Evolutionary conservation across 2,113 vertebrate species (phyloP).

Genomic region (Struthio camelus): DNA sequence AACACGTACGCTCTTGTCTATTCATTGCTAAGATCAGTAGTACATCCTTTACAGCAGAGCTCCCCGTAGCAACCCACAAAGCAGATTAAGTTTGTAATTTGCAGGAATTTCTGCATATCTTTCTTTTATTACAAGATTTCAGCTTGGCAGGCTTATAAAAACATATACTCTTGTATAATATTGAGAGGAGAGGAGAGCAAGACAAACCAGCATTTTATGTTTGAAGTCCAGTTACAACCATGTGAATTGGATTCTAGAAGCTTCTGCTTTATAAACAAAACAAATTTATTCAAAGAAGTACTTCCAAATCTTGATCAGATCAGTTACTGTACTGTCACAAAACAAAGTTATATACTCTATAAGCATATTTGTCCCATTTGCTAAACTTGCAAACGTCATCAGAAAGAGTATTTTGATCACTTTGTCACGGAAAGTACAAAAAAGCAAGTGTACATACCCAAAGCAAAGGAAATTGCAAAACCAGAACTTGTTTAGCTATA

Average conservation of each 20-base stretch:
- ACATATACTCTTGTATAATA: neutral
- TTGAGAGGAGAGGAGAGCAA: neutral
- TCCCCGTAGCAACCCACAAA: constrained; percentile 3
- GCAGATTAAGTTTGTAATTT: neutral
- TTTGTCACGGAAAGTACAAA: neutral
- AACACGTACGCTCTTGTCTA: neutral
- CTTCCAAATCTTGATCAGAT: neutral
- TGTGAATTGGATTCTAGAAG: neutral
- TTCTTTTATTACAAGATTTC: neutral
- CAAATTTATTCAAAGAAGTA: neutral
- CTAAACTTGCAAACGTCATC: neutral
- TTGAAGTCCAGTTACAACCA: neutral
- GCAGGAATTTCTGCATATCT: constrained; percentile 6
- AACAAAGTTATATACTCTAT: neutral
- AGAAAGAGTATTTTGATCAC: neutral
- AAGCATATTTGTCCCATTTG: neutral
- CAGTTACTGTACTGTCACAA: neutral
- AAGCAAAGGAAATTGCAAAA: neutral
- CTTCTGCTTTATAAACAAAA: neutral
- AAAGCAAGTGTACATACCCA: neutral
- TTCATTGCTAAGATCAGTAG: neutral
- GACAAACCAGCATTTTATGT: neutral
- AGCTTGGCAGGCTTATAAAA: constrained; percentile 12
- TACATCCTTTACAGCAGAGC: neutral
- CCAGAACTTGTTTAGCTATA: neutral